Percentiles rank a stretch among this genome's conserved stretches.
Conservation (phyloP, 2,113 vertebrate genomes). For the Cyanistes caeruleus region DNA sequence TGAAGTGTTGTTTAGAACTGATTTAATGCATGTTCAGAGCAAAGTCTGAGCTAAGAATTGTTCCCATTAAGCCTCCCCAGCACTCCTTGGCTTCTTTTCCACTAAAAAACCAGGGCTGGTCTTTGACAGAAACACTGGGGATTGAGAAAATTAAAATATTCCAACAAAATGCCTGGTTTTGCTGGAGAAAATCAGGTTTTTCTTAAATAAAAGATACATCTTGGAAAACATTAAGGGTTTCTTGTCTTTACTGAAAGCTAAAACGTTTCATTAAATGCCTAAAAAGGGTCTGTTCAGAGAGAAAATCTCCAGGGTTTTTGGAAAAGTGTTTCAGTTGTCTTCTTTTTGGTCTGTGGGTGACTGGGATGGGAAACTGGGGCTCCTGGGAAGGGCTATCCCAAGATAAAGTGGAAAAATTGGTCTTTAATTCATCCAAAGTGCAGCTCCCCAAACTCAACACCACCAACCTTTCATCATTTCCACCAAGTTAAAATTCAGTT, state of each 20-base stretch:
- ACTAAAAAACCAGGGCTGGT: not conserved
- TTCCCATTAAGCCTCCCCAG: not conserved
- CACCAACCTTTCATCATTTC: not conserved
- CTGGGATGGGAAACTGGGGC: not conserved
- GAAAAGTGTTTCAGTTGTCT: not conserved
- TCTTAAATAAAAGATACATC: not conserved
- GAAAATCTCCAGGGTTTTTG: rapidly evolving
- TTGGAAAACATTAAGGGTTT: not conserved
- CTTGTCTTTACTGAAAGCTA: not conserved
- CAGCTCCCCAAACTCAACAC: not conserved
- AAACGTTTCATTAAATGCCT: not conserved
- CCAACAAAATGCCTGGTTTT: not conserved
- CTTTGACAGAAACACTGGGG: not conserved
- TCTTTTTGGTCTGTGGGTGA: not conserved
- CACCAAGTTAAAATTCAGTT: not conserved
- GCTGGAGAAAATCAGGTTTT: not conserved
- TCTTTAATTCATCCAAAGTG: not conserved
- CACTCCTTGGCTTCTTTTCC: not conserved
- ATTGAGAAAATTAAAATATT: not conserved
- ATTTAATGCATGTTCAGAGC: not conserved
- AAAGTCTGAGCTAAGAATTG: not conserved
- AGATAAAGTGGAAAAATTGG: not conserved
- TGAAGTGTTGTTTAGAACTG: not conserved
- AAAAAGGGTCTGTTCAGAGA: not conserved
- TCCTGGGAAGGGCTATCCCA: not conserved